Evolutionary conservation across 2,797 vertebrate species (phyloP).

Genomic region (Enteromius mattozi): DNA sequence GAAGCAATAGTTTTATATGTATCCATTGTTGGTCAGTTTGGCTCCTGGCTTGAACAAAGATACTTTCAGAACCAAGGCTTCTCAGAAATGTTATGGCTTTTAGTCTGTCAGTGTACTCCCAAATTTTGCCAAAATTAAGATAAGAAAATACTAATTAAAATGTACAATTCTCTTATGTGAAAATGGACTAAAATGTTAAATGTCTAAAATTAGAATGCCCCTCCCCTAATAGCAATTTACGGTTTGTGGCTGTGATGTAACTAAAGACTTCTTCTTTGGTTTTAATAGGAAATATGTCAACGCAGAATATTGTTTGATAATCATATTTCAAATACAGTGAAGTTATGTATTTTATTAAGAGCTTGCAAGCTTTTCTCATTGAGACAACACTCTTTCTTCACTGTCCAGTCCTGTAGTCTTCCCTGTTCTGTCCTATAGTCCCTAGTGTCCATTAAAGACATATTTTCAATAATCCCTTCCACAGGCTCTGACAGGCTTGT

Average conservation of each 20-base stretch:
- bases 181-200: neutral
- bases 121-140: neutral
- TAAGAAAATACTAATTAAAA: neutral
- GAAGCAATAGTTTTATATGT: neutral
- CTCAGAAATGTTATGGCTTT: neutral
- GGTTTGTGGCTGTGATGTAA: neutral
- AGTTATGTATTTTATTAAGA: neutral
- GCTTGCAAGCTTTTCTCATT: conserved; percentile 14
- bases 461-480: conserved; percentile 41
- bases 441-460: conserved; percentile 32
- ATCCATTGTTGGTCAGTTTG: neutral
- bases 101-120: neutral
- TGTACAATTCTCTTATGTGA: neutral
- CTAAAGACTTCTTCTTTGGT: neutral
- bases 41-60: neutral
- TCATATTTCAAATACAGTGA: neutral
- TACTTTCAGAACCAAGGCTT: neutral
- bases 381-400: conserved; percentile 12
- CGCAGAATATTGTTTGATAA: neutral
- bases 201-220: neutral
- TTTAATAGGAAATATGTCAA: neutral
- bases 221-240: neutral
- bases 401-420: conserved; percentile 25
- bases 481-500: conserved; percentile 48
- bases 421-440: conserved; percentile 30